Evolutionary conservation across 2,888 invertebrate species (phyloP).

Genomic region (Dermolepida albohirtum): DNA sequence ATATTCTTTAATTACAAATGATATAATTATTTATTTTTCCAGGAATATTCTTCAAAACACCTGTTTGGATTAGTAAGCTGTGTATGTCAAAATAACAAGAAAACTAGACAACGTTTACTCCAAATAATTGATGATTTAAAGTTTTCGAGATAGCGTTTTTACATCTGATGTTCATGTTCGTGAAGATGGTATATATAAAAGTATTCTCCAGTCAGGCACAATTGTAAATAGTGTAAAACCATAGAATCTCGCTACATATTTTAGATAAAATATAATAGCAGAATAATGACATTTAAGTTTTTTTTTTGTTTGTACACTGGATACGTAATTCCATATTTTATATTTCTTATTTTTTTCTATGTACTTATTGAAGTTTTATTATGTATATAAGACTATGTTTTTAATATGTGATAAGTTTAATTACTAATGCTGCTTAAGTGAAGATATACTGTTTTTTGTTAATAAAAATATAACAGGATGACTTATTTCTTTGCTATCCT

Average conservation of each 20-base stretch:
- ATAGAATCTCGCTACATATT: constrained; percentile 6
- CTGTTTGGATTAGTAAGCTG: constrained; percentile 85
- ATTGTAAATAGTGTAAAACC: background rate
- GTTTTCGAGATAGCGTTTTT: constrained; percentile 25
- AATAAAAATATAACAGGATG: constrained; percentile 7
- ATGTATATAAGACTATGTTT: no score
- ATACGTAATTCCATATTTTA: no score
- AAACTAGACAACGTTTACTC: constrained; percentile 82
- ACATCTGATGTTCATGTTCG: no score
- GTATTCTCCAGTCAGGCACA: background rate
- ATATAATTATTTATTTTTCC: constrained; percentile 49
- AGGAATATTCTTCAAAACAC: constrained; percentile 93
- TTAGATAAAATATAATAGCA: background rate
- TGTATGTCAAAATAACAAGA: constrained; percentile 89
- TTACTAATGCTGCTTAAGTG: background rate
- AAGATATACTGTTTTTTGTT: constrained; percentile 1
- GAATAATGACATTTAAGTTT: background rate
- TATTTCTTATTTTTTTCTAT: no score
- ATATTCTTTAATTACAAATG: no score
- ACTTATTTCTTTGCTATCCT: background rate
- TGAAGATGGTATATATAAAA: background rate
- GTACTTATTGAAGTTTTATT: no score
- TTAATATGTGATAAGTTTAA: no score
- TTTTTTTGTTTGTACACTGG: background rate
- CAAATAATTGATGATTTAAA: constrained; percentile 74